A percentile compares a stretch with the other conserved stretches of the same genome.
Conservation (phyloP, 2,888 invertebrate genomes). For the Oligia fasciuncula region DNA sequence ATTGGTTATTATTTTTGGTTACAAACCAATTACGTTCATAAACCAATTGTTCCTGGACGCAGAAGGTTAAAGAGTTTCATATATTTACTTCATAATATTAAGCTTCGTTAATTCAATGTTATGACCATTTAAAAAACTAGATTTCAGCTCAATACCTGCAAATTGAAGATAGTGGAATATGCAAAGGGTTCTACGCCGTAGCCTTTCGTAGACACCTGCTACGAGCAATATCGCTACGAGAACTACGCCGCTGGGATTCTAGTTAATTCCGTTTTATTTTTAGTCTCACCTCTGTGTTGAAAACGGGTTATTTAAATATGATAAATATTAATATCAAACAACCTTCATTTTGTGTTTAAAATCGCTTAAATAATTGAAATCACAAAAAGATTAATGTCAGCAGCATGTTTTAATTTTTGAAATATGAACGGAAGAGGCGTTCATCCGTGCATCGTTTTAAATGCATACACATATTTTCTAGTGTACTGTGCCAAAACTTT, state of each 20-base stretch:
- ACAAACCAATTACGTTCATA: slow-evolving; percentile 17
- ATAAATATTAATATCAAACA: background rate
- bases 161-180: slow-evolving; percentile 55
- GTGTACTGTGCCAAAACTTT: slow-evolving; percentile 39
- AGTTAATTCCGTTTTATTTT: slow-evolving; percentile 56
- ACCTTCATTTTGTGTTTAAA: background rate
- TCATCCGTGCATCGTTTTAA: slow-evolving; percentile 26
- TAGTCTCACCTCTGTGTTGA: slow-evolving; percentile 19
- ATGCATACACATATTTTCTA: slow-evolving; percentile 38
- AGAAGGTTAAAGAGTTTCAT: background rate
- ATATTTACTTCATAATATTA: background rate
- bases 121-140: slow-evolving; percentile 13
- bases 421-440: slow-evolving; percentile 23
- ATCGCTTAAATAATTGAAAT: too few relatives aligned
- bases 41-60: background rate
- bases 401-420: slow-evolving; percentile 24
- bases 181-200: slow-evolving; percentile 66
- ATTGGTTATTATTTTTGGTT: slow-evolving; percentile 26
- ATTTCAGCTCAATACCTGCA: slow-evolving; percentile 12
- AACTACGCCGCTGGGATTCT: slow-evolving; percentile 58
- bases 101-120: background rate
- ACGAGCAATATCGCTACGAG: slow-evolving; percentile 59
- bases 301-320: slow-evolving; percentile 33
- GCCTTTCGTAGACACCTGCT: slow-evolving; percentile 65
- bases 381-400: slow-evolving; percentile 14